A percentile compares a stretch with the other conserved stretches of the same genome.
phyloP scores from a whole-genome alignment of 2,113 vertebrate species.

The Bubo blakistoni region DNA sequence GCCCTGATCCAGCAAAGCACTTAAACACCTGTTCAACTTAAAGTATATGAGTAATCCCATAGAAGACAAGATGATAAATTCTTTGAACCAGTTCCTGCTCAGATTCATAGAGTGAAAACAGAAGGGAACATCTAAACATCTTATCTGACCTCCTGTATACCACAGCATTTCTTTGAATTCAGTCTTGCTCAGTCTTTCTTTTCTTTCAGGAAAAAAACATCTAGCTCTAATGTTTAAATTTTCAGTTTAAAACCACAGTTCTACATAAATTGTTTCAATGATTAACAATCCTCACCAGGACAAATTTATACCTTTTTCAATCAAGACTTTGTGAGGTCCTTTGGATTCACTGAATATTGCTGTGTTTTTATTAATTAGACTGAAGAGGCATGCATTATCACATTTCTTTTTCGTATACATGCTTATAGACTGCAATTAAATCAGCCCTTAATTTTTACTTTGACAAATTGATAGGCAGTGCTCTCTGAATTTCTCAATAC shows the following conservation, averaged over 20 bases:
- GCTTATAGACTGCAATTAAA: background rate
- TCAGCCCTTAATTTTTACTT: background rate
- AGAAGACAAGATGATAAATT: slow-evolving; percentile 42
- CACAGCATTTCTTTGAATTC: background rate
- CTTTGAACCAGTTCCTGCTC: slow-evolving; percentile 1
- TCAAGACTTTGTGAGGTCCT: background rate
- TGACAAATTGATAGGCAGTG: background rate
- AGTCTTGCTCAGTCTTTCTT: background rate
- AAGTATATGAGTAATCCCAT: slow-evolving; percentile 29
- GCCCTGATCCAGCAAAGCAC: slow-evolving; percentile 23
- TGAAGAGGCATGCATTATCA: background rate
- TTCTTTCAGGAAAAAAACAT: background rate
- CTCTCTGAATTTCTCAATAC: background rate
- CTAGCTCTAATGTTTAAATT: background rate
- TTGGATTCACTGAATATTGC: background rate
- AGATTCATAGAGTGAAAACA: slow-evolving; percentile 22
- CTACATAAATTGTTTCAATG: background rate
- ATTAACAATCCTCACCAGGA: background rate
- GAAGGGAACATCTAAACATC: slow-evolving; percentile 30
- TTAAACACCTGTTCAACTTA: slow-evolving; percentile 42
- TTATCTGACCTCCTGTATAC: slow-evolving; percentile 21
- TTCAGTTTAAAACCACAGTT: background rate
- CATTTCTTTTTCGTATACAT: background rate
- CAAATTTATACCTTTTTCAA: background rate
- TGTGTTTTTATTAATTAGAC: background rate